Percentiles rank a stretch among this genome's conserved stretches.
These are phyloP conservation scores for Parnassius smintheus DNA, from an alignment of 2,888 invertebrate genomes.

Conservation along the genomic window DNA sequence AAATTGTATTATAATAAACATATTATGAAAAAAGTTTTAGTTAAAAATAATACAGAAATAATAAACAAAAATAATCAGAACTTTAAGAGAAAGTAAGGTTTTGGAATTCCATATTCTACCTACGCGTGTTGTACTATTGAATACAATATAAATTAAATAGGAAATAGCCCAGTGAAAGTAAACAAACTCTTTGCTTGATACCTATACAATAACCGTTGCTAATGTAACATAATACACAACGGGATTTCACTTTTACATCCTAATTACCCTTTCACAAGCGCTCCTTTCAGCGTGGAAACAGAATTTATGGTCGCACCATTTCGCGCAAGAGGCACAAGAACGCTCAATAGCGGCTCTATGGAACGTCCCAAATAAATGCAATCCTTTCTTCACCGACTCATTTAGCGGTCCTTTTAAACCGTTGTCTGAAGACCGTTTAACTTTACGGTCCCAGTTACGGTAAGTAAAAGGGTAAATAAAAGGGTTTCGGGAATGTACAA, in stretches of 20 bases:
- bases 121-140: slow-evolving; percentile 27
- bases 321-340: slow-evolving; percentile 55
- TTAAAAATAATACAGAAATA: no score
- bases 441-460: slow-evolving; percentile 67
- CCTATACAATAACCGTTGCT: slow-evolving; percentile 53
- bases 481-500: slow-evolving; percentile 29
- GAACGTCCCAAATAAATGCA: slow-evolving; percentile 68
- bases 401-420: slow-evolving; percentile 65
- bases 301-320: slow-evolving; percentile 66
- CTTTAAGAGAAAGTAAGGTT: slow-evolving; percentile 19
- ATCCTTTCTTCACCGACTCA: slow-evolving; percentile 61
- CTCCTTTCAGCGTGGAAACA: slow-evolving; percentile 55
- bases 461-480: slow-evolving; percentile 66
- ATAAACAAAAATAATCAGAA: neutral
- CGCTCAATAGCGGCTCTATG: slow-evolving; percentile 45
- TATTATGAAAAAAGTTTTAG: no score
- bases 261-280: slow-evolving; percentile 67
- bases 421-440: slow-evolving; percentile 48
- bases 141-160: slow-evolving; percentile 30
- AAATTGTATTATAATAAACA: no score
- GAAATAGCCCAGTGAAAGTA: slow-evolving; percentile 66
- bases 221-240: slow-evolving; percentile 50
- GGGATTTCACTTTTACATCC: slow-evolving; percentile 76
- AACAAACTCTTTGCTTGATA: slow-evolving; percentile 45
- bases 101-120: slow-evolving; percentile 14